Evolutionary conservation across 2,113 vertebrate species (phyloP).

Genomic region (Tetraodon nigroviridis): DNA sequence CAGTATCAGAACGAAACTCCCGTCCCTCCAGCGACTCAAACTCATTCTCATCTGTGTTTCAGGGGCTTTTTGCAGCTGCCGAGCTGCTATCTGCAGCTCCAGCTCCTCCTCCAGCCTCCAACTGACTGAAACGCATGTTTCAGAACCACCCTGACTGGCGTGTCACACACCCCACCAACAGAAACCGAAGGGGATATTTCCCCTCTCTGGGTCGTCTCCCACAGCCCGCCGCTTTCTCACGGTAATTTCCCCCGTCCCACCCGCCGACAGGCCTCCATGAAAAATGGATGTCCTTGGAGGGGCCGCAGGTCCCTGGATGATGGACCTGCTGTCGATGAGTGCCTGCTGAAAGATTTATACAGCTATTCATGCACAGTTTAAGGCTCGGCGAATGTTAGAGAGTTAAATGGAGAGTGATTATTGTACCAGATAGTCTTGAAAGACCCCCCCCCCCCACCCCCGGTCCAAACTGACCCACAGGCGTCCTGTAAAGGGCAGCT

Average conservation of each 20-base stretch:
- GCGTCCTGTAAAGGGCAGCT: background rate
- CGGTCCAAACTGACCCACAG: conserved; percentile 16
- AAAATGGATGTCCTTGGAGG: conserved; percentile 59
- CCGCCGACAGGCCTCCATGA: conserved; percentile 44
- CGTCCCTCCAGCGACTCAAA: no score
- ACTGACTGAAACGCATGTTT: no score
- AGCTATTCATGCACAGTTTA: conserved; percentile 62
- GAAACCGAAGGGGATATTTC: conserved; percentile 7
- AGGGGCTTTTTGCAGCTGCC: no score
- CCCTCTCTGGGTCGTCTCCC: conserved; percentile 7
- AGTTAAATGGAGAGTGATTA: conserved; percentile 54
- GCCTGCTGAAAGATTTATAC: conserved; percentile 67
- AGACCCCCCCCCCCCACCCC: background rate
- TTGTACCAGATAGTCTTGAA: conserved; percentile 45
- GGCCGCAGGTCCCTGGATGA: conserved; percentile 55
- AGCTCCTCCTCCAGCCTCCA: background rate
- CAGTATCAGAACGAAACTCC: no score
- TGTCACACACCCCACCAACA: background rate
- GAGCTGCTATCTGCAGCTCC: no score
- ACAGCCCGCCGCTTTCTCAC: conserved; percentile 25
- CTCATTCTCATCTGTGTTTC: no score
- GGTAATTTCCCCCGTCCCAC: conserved; percentile 39
- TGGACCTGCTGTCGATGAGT: conserved; percentile 62
- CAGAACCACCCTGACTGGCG: no score
- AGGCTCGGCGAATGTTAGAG: conserved; percentile 50